Conservation (phyloP, 2,888 invertebrate species). For the Nezara viridula region DNA sequence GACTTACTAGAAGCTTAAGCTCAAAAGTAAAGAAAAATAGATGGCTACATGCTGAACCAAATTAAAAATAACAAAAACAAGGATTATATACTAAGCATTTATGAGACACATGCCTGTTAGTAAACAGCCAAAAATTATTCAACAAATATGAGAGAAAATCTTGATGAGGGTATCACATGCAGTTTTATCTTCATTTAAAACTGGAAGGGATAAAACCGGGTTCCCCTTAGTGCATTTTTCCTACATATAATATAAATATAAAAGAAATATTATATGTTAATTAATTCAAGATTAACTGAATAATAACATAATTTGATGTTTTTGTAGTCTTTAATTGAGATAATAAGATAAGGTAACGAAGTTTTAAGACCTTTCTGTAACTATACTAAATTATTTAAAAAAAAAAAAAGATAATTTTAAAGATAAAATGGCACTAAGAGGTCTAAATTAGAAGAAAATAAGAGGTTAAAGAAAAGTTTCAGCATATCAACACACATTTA, state of each 20-base stretch:
- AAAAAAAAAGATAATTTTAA: neutral
- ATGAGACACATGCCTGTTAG: constrained; percentile 14
- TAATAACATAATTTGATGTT: neutral
- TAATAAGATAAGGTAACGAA: neutral
- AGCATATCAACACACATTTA: constrained; percentile 59
- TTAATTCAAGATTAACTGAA: neutral
- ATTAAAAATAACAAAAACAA: neutral
- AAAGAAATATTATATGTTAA: neutral
- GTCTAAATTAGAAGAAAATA: constrained; percentile 51
- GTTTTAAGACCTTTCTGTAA: neutral
- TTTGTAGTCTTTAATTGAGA: neutral
- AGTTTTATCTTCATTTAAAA: constrained; percentile 3
- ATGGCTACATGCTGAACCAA: constrained; percentile 24
- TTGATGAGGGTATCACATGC: constrained; percentile 14
- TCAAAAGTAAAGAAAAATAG: constrained; percentile 9
- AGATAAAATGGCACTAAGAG: constrained; percentile 52
- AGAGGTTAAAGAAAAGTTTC: constrained; percentile 56
- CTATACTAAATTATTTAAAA: neutral
- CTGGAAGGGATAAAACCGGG: constrained; percentile 41
- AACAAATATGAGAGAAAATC: neutral
- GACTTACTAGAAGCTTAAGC: constrained; percentile 23
- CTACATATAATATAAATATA: neutral
- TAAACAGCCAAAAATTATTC: neutral
- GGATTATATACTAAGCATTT: neutral
- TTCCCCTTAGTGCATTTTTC: constrained; percentile 37